phyloP scores from a whole-genome alignment of 2,113 vertebrate genomes.

The Microcebus ravelobensis region DNA sequence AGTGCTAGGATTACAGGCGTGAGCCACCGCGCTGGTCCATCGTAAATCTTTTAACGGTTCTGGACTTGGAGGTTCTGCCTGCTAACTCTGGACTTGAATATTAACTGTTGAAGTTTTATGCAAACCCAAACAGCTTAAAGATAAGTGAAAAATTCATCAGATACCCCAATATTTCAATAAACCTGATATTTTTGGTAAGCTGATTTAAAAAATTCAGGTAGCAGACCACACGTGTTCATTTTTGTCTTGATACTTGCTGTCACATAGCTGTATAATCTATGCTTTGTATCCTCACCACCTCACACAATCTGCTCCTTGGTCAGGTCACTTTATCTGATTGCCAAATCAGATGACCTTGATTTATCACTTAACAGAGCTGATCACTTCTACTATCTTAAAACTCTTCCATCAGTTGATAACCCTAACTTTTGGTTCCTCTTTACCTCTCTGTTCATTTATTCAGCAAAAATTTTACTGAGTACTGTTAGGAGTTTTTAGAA shows the following conservation, averaged over 20 bases:
- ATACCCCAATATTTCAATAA: background rate
- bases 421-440: slow-evolving; percentile 41
- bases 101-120: background rate
- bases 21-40: background rate
- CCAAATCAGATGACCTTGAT: background rate
- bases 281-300: background rate
- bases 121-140: background rate
- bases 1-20: no score
- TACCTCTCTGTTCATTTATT: background rate
- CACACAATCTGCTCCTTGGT: background rate
- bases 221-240: slow-evolving; percentile 1
- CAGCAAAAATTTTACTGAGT: background rate
- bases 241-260: background rate
- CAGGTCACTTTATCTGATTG: background rate
- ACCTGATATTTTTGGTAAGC: background rate
- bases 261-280: background rate
- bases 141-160: background rate
- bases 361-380: background rate
- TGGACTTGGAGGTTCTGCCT: background rate
- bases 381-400: slow-evolving; percentile 51
- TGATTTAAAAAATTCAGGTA: background rate
- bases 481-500: background rate
- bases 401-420: background rate
- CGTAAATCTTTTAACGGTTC: background rate
- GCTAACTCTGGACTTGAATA: background rate